Conservation (phyloP, 2,888 invertebrate species). For the Brachypterus glaber region DNA sequence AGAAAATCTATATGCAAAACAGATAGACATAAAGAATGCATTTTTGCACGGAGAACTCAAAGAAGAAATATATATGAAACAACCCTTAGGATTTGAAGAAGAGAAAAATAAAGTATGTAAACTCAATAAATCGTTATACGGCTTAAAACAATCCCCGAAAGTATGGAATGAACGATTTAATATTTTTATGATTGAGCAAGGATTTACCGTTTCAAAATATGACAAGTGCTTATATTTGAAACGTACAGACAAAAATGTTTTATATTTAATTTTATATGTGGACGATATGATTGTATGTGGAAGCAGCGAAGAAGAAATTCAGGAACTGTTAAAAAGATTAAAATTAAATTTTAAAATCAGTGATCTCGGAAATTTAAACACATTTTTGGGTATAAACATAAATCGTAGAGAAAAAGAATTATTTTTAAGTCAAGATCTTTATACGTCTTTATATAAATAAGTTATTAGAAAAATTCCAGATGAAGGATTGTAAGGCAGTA, state of each 20-base stretch:
- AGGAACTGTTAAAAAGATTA: constrained; percentile 1
- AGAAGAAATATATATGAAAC: constrained; percentile 14
- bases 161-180: constrained; percentile 15
- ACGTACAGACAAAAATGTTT: constrained; percentile 1
- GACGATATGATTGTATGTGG: constrained; percentile 16
- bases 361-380: constrained; percentile 21
- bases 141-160: constrained; percentile 14
- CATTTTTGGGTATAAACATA: constrained; percentile 25
- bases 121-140: constrained; percentile 13
- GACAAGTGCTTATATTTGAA: constrained; percentile 16
- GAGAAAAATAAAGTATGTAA: constrained; percentile 10
- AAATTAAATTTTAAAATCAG: constrained; percentile 21
- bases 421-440: constrained; percentile 23
- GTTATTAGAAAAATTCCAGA: constrained; percentile 21
- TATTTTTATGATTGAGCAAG: constrained; percentile 12
- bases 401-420: constrained; percentile 15
- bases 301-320: constrained; percentile 1
- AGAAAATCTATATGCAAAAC: constrained; percentile 8
- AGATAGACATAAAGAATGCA: constrained; percentile 14
- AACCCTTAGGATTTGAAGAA: constrained; percentile 12
- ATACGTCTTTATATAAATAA: constrained; percentile 18
- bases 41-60: constrained; percentile 13
- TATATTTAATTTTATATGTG: constrained; percentile 16
- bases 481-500: constrained; percentile 22
- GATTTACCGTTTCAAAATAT: constrained; percentile 14